These are phyloP conservation scores for Micropoecilia bifurca DNA, from an alignment of 2,797 vertebrate genomes.

Conservation along the genomic window DNA sequence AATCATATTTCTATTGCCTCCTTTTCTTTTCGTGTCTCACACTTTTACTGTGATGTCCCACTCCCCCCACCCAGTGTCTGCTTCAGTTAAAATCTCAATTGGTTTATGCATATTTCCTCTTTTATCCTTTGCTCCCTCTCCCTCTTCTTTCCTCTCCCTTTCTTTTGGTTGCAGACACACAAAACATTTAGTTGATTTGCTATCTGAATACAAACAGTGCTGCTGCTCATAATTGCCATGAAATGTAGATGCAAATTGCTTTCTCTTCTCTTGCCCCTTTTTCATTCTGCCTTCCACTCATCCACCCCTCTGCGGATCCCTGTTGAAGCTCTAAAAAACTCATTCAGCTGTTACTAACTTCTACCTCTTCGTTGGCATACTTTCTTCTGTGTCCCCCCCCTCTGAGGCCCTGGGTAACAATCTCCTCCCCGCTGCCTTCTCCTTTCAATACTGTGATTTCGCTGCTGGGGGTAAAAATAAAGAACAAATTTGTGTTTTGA, in stretches of 20 bases:
- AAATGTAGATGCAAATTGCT: constrained; percentile 72
- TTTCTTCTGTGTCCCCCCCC: constrained; percentile 1
- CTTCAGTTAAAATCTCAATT: constrained; percentile 66
- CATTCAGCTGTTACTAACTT: constrained; percentile 46
- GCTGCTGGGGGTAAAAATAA: constrained; percentile 23
- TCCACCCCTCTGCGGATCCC: constrained; percentile 45
- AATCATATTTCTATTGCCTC: constrained; percentile 51
- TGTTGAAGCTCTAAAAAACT: constrained; percentile 37
- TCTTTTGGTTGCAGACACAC: constrained; percentile 17
- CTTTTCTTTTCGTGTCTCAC: constrained; percentile 40
- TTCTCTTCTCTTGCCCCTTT: constrained; percentile 28
- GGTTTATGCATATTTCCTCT: constrained; percentile 62
- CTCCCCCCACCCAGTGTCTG: constrained; percentile 40
- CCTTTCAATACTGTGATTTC: constrained; percentile 26
- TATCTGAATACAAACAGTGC: constrained; percentile 67
- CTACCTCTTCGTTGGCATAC: constrained; percentile 27
- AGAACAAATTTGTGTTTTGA: constrained; percentile 25
- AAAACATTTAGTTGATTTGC: constrained; percentile 57
- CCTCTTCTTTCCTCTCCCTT: constrained; percentile 22
- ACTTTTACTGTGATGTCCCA: constrained; percentile 37
- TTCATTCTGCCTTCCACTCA: constrained; percentile 33
- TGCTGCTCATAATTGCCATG: constrained; percentile 66
- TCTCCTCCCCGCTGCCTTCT: neutral
- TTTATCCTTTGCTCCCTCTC: constrained; percentile 50
- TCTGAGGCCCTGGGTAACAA: constrained; percentile 26